Evolutionary conservation across 1,140 invertebrate species (phyloP), one percentile per base, ranked within the genome.

Genomic region (Bombus difficillimus): DNA sequence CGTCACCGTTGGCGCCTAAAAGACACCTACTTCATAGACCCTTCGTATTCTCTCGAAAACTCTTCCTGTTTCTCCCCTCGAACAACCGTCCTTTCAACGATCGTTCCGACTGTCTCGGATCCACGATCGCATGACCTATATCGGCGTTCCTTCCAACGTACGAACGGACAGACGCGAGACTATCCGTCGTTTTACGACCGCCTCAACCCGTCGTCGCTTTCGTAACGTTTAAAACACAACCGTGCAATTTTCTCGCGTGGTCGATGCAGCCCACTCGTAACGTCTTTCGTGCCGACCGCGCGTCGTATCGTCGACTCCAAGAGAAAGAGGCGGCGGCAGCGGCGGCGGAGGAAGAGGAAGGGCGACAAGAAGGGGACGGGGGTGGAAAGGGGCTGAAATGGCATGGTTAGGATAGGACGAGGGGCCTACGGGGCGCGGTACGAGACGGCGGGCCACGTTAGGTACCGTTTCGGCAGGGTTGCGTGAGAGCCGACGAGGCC

Each of bases 401-500:
- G 83, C 88, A 80, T 80, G 83, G 83, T 85, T 80, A 84, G 87
- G 84, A 87, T 39, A 86, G 71, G 84, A 59, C 37, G 37, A 73
- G 79, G 79, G 22, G 69, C 28, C 22, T 25, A 32, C 37, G 25
- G 22, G n/a, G 62, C 13, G 43, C 18, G 79, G 83, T n/a, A 85
- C 74, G 79, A 82, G 74, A 82, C 88, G 88, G 66, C 83, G 91
- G 90, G 90, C 88, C 88, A 92, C 85, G 89, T 89, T 89, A 90
- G 88, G 89, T 83, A 89, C 88, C 85, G 92, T 92, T 92, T 92
- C 86, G 91, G 92, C 89, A 91, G 89, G 89, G 81, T 91, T 91
- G 90, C 90, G 89, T 91, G 90, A 84, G 90, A 84, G 82, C 79
- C 90, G 86, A 79, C 83, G 81, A 87, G 88, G 87, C 80, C 90